phyloP scores from a whole-genome alignment of 1,140 invertebrate species.

The Trypoxylus dichotomus region DNA sequence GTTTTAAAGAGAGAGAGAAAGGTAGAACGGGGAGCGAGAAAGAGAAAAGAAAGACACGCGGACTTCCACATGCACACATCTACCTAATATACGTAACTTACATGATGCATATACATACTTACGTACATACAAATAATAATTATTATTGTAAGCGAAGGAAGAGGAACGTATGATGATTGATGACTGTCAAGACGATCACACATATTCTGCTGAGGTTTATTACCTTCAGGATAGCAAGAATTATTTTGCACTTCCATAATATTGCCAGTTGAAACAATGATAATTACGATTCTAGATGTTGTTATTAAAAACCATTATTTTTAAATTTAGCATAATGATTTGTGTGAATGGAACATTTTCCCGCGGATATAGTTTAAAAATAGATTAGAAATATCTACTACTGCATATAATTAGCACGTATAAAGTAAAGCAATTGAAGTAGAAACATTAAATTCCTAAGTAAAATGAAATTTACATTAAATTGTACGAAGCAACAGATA shows the following conservation, averaged over 20 bases:
- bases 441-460: too few relatives aligned
- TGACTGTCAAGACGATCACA: conserved; percentile 14
- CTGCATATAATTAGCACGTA: too few relatives aligned
- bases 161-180: conserved; percentile 14
- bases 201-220: conserved; percentile 1
- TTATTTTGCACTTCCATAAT: conserved; percentile 9
- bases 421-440: too few relatives aligned
- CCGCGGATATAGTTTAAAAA: neutral
- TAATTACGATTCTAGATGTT: neutral
- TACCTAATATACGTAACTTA: neutral
- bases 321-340: neutral
- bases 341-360: neutral
- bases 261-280: neutral
- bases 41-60: neutral
- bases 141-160: conserved; percentile 1
- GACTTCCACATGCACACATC: neutral
- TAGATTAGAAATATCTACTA: neutral
- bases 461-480: too few relatives aligned
- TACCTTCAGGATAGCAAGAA: neutral
- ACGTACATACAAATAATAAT: neutral
- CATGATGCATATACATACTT: conserved; percentile 11
- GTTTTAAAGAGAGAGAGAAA: neutral
- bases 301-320: conserved; percentile 15
- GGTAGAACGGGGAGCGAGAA: neutral
- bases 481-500: too few relatives aligned